Conservation (phyloP, 1,140 invertebrate genomes). For the Phymastichus coffea region DNA sequence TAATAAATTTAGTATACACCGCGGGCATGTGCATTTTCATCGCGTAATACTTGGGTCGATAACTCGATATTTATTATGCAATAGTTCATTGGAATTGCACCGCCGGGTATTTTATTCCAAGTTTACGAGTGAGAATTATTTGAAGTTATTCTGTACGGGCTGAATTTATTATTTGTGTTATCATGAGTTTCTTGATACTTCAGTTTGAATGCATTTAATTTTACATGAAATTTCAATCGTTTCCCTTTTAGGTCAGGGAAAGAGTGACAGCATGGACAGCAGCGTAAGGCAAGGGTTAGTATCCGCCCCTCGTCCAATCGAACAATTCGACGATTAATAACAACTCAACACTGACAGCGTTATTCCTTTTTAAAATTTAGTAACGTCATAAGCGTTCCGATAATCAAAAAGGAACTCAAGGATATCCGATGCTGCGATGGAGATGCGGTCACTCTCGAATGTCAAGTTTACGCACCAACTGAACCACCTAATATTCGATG, state of each 20-base stretch:
- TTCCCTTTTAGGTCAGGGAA: slow-evolving; percentile 54
- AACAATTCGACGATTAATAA: too few relatives aligned
- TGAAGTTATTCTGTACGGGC: too few relatives aligned
- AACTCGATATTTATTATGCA: too few relatives aligned
- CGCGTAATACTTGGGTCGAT: too few relatives aligned
- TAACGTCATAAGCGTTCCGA: slow-evolving; percentile 72
- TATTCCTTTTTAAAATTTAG: slow-evolving; percentile 56
- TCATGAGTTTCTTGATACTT: neutral
- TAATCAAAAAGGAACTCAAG: slow-evolving; percentile 67
- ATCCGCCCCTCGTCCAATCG: too few relatives aligned
- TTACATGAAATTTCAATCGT: neutral
- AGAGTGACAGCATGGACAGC: slow-evolving; percentile 50
- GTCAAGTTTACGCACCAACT: slow-evolving; percentile 68
- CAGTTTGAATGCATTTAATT: too few relatives aligned
- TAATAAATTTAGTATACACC: too few relatives aligned
- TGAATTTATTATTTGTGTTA: too few relatives aligned
- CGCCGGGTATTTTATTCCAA: too few relatives aligned
- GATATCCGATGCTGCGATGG: slow-evolving; percentile 81
- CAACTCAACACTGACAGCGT: too few relatives aligned
- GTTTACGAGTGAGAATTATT: too few relatives aligned
- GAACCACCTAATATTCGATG: slow-evolving; percentile 68
- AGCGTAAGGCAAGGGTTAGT: slow-evolving; percentile 53
- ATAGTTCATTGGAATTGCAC: too few relatives aligned
- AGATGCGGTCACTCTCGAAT: slow-evolving; percentile 76
- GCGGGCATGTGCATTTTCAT: slow-evolving; percentile 20